These are phyloP conservation scores for Scyliorhinus canicula DNA, from an alignment of 2,797 vertebrate species.

Conservation along the genomic window DNA sequence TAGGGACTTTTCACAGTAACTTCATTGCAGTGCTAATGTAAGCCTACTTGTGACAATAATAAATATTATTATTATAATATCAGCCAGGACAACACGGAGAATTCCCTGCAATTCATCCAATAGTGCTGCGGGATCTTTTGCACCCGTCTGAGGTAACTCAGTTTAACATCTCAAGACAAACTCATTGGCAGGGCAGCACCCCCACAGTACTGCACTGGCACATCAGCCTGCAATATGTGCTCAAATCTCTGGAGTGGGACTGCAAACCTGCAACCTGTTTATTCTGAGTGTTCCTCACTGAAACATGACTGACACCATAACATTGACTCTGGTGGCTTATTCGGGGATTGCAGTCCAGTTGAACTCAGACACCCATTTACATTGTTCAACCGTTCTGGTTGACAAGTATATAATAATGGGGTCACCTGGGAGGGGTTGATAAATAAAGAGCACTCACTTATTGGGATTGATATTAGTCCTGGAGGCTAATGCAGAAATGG, in stretches of 20 bases:
- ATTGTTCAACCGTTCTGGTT: not conserved
- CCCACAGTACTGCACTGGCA: not conserved
- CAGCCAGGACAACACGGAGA: not conserved
- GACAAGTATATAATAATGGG: not conserved
- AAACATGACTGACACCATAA: not conserved
- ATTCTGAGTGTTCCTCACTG: not conserved
- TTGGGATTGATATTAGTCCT: not conserved
- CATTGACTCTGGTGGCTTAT: not conserved
- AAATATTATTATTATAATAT: too few species aligned
- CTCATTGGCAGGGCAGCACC: not conserved
- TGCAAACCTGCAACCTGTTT: not conserved
- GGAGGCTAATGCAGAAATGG: not conserved
- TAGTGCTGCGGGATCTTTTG: not conserved
- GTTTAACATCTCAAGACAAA: not conserved
- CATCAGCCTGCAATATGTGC: not conserved
- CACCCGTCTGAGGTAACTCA: not conserved
- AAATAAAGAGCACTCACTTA: not conserved
- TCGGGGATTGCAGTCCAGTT: not conserved
- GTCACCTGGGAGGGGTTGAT: not conserved
- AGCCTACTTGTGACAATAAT: too few species aligned
- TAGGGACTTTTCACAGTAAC: too few species aligned
- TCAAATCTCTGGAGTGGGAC: not conserved
- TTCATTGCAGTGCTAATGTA: too few species aligned
- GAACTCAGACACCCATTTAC: not conserved
- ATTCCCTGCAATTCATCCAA: not conserved